Percentiles rank a stretch among this genome's conserved stretches.
Evolutionary conservation across 2,113 vertebrate genomes (phyloP).

Genomic region (Asarcornis scutulata): DNA sequence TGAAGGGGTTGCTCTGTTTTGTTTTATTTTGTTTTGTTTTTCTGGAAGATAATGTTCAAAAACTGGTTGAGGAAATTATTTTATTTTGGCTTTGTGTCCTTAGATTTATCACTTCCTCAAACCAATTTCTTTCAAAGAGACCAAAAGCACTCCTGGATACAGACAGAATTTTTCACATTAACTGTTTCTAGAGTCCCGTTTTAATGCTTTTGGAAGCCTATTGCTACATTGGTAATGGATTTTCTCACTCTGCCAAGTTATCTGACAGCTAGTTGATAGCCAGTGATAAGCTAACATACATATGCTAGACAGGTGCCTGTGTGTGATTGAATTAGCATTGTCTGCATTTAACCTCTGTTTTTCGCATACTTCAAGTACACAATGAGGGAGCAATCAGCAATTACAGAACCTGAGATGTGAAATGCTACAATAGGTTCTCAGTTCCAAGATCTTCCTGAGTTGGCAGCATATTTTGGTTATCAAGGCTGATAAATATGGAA

Average conservation of each 20-base stretch:
- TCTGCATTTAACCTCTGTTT: background rate
- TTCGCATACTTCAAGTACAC: background rate
- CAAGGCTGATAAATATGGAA: background rate
- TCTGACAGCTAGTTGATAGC: background rate
- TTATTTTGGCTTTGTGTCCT: background rate
- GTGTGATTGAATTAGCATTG: background rate
- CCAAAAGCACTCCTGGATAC: background rate
- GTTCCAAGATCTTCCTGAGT: background rate
- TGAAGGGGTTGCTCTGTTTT: background rate
- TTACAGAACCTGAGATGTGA: background rate
- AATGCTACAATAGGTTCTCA: background rate
- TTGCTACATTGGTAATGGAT: slow-evolving; percentile 13
- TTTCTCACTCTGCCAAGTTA: slow-evolving; percentile 30
- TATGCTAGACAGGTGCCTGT: background rate
- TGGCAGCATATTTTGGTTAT: background rate
- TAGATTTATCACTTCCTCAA: background rate
- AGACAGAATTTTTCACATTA: background rate
- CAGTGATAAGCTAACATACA: background rate
- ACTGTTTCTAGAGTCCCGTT: background rate
- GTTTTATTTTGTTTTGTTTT: background rate
- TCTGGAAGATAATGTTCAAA: background rate
- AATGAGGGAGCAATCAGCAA: background rate
- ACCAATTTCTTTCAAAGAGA: background rate
- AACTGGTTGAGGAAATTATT: background rate
- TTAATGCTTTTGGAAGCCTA: background rate